Base-by-base conservation (phyloP, 2,888 invertebrate species). In the Aethes cnicana region DNA sequence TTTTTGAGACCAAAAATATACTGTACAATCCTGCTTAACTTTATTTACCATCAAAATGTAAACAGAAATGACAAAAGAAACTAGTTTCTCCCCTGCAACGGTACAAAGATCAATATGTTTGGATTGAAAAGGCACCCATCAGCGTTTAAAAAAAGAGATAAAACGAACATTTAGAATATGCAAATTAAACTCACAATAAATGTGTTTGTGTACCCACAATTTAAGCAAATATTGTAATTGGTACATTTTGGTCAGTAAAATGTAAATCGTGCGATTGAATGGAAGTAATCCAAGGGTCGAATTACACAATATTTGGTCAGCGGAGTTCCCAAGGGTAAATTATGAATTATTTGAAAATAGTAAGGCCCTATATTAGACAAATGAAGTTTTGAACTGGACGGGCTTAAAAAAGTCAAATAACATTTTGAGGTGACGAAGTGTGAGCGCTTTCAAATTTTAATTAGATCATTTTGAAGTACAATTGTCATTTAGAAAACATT, bases 101-200 rank as follows among this genome's bases (percentile, higher is more conserved):
- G n/a, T n/a, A n/a, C n/a, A n/a, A n/a, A n/a, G n/a, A n/a, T 50
- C 42, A 7, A 26, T 23, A 42, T 62, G 65, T 76, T 11, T 25
- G n/a, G 21, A 20, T 32, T 26, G 16, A 35, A 37, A 37, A 50
- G 36, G 18, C 26, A 50, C 9, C 9, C 39, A 47, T 39, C 23
- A 39, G 21, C 18, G 12, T 12, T 30, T 50, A 42, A 36, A 37
- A n/a, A 25, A 44, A 32, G 43, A 50, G 36, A 48, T 50, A 28
- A 44, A 50, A 37, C 44, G 36, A 50, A n/a, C n/a, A n/a, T n/a
- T 50, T 44, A 37, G 50, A 43, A 44, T 50, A 50, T 50, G 43
- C 43, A 50, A 44, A 50, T 50, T 17, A 14, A 37, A 37, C n/a
- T 23, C 16, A 39, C 39, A 39, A 16, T 25, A 16, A 25, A 25